These are phyloP conservation scores for Tilapia sparmanii DNA, from an alignment of 2,113 vertebrate species.

Conservation along the genomic window DNA sequence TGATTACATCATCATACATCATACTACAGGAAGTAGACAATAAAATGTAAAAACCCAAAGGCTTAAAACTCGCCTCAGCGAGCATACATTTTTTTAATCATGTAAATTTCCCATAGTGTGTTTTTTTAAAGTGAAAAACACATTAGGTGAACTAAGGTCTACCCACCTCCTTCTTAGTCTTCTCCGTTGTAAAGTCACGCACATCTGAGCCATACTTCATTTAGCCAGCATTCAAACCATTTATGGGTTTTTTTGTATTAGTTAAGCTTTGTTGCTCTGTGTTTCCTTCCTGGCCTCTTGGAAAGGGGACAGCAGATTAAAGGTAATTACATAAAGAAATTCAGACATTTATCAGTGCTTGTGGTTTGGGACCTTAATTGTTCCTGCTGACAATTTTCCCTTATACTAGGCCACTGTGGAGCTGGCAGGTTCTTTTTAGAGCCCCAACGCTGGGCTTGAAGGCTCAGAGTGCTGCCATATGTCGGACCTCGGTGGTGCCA, in stretches of 20 bases:
- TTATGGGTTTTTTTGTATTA: background rate
- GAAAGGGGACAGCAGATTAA: conserved; percentile 59
- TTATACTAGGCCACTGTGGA: conserved; percentile 62
- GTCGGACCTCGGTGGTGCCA: conserved; percentile 60
- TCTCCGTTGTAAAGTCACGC: conserved; percentile 6
- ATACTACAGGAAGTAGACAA: background rate
- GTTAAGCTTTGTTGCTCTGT: conserved; percentile 15
- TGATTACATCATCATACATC: background rate
- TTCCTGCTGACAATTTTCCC: conserved; percentile 62
- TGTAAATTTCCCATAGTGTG: conserved; percentile 1
- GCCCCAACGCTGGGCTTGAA: conserved; percentile 39
- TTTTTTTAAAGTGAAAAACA: conserved; percentile 42
- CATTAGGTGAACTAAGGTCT: conserved; percentile 37
- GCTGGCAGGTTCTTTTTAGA: conserved; percentile 60
- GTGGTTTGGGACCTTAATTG: conserved; percentile 60
- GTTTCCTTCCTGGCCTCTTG: conserved; percentile 48
- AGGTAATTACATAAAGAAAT: conserved; percentile 63
- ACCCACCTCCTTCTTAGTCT: background rate
- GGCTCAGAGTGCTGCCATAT: conserved; percentile 73
- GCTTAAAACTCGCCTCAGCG: background rate
- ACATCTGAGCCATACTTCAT: conserved; percentile 24
- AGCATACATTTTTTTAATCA: background rate
- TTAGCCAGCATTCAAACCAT: background rate
- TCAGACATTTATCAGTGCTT: conserved; percentile 64
- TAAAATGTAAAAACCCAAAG: background rate